Base-by-base conservation (phyloP, 2,888 invertebrate species). In the Arrhopalites spinosus region DNA sequence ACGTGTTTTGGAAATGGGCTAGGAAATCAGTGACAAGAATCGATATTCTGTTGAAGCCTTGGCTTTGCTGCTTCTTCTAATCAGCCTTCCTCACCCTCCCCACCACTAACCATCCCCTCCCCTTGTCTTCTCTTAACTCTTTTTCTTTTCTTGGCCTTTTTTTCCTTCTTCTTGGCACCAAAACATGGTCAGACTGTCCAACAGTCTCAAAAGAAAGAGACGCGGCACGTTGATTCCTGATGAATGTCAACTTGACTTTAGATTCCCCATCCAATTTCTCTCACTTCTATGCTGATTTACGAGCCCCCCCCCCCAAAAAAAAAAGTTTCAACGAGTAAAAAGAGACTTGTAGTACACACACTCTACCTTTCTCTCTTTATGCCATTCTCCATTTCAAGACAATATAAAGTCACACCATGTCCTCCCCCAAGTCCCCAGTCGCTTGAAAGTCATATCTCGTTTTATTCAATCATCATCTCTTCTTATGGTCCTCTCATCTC, bases 211-310 rank as follows among this genome's bases (percentile, higher is more conserved):
- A 59, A 8, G 27, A 27, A 27, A 27, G 59, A 27, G 13, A 25
- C 23, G 27, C 25, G 15, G 27, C 7, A 23, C 15, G 59, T 25
- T 59, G 56, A 70, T 29, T 70, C 56, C 59, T 59, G 59, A 71
- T 71, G 59, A 71, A 43, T 70, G 70, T 70, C 70, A 70, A 53
- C 47, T 56, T 70, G n/a, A 70, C 56, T 45, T 64, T 29, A 27
- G 59, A 59, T 36, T 64, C 64, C 64, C 66, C 23, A 45, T 43
- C 66, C 66, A 66, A 66, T 66, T 66, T 43, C 66, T n/a, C 25
- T 66, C 66, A 43, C n/a, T 66, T 66, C 36, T 43, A 66, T 66
- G 43, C 66, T 66, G 45, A 66, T 66, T 66, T 66, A 66, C 25
- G 66, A 66, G 36, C 66, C n/a, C 36, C 36, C 36, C 3, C 36